Conservation (phyloP, 2,797 vertebrate species). For the Tachyglossus aculeatus region DNA sequence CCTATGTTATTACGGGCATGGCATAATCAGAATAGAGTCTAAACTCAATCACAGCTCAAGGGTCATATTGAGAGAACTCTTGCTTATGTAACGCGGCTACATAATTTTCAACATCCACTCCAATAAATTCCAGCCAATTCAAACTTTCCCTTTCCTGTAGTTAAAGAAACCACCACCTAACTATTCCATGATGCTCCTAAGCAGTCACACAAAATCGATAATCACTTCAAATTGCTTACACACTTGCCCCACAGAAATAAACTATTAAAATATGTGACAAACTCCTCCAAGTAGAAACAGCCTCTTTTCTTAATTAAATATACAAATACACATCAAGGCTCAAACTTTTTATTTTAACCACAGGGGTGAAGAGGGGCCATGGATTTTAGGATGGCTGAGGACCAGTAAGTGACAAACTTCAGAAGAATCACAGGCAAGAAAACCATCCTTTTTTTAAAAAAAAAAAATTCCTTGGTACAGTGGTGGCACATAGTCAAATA, state of each 20-base stretch:
- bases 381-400: too few relatives aligned
- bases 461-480: too few relatives aligned
- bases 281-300: not conserved
- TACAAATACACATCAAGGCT: too few relatives aligned
- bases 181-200: not conserved
- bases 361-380: too few relatives aligned
- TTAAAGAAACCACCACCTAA: not conserved
- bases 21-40: rapidly evolving
- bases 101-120: not conserved
- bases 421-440: too few relatives aligned
- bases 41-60: too few relatives aligned
- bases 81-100: not conserved
- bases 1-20: too few relatives aligned
- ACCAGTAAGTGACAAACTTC: too few relatives aligned
- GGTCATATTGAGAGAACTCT: not conserved
- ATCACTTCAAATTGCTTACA: not conserved
- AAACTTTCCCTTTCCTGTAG: not conserved
- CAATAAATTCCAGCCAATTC: not conserved
- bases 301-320: not conserved
- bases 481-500: too few relatives aligned
- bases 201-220: not conserved
- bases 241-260: too few relatives aligned
- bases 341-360: too few relatives aligned
- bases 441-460: too few relatives aligned
- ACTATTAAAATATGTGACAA: not conserved